These are phyloP conservation scores for Cerastoderma edule DNA, from an alignment of 2,888 invertebrate species.

Conservation along the genomic window DNA sequence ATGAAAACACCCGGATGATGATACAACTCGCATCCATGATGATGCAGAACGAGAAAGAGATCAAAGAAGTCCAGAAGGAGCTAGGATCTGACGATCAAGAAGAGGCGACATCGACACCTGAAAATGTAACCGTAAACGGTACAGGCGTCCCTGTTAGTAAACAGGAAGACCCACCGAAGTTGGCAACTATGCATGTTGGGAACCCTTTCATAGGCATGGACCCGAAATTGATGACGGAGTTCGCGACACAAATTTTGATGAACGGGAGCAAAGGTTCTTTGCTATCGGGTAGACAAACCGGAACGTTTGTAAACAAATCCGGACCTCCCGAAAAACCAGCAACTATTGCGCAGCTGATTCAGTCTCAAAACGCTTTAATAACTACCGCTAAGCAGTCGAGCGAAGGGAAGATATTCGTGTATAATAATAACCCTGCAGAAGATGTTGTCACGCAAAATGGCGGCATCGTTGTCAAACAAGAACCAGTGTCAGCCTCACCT, in stretches of 20 bases:
- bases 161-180: background rate
- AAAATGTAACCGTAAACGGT: too few species aligned
- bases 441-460: background rate
- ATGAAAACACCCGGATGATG: slow-evolving; percentile 62
- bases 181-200: background rate
- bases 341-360: slow-evolving; percentile 58
- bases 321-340: slow-evolving; percentile 49
- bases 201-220: slow-evolving; percentile 42
- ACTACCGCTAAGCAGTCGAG: slow-evolving; percentile 32
- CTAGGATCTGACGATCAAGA: slow-evolving; percentile 5
- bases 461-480: slow-evolving; percentile 2
- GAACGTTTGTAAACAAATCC: slow-evolving; percentile 22
- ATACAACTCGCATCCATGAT: slow-evolving; percentile 62
- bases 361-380: slow-evolving; percentile 42
- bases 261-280: slow-evolving; percentile 30
- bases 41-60: slow-evolving; percentile 57
- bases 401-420: slow-evolving; percentile 55
- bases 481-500: background rate
- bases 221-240: slow-evolving; percentile 54
- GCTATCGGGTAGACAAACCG: background rate
- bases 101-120: too few species aligned
- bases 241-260: slow-evolving; percentile 56
- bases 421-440: slow-evolving; percentile 34
- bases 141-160: too few species aligned
- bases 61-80: slow-evolving; percentile 40